Evolutionary conservation across 2,888 invertebrate species (phyloP).

Genomic region (Andrena haemorrhoa): DNA sequence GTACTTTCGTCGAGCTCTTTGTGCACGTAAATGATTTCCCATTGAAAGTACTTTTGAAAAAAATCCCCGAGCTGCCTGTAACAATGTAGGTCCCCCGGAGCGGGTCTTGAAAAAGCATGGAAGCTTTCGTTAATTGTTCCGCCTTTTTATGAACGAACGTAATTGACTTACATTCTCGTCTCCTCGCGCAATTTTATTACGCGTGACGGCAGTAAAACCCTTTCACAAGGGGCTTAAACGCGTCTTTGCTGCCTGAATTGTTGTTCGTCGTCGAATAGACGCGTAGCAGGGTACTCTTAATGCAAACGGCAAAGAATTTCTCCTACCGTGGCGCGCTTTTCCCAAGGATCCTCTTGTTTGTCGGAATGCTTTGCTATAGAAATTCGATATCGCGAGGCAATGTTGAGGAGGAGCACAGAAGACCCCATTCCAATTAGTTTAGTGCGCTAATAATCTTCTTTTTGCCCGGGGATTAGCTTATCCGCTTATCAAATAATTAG

Average conservation of each 20-base stretch:
- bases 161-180: background rate
- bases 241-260: background rate
- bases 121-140: background rate
- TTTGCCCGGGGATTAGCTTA: conserved; percentile 2
- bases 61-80: background rate
- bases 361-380: background rate
- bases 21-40: conserved; percentile 22
- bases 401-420: background rate
- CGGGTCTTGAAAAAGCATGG: background rate
- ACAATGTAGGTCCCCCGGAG: background rate
- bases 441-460: background rate
- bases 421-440: background rate
- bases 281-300: background rate
- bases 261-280: background rate
- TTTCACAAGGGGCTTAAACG: background rate
- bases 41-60: conserved; percentile 6
- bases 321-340: background rate
- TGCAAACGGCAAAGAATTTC: background rate
- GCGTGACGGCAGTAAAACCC: background rate
- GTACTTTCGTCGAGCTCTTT: background rate
- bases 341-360: background rate
- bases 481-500: conserved; percentile 24
- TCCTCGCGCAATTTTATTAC: background rate
- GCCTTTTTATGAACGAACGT: background rate
- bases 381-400: background rate